Evolutionary conservation across 2,113 vertebrate species (phyloP), one percentile per base, ranked within the genome.

Genomic region (Apteryx mantelli): DNA sequence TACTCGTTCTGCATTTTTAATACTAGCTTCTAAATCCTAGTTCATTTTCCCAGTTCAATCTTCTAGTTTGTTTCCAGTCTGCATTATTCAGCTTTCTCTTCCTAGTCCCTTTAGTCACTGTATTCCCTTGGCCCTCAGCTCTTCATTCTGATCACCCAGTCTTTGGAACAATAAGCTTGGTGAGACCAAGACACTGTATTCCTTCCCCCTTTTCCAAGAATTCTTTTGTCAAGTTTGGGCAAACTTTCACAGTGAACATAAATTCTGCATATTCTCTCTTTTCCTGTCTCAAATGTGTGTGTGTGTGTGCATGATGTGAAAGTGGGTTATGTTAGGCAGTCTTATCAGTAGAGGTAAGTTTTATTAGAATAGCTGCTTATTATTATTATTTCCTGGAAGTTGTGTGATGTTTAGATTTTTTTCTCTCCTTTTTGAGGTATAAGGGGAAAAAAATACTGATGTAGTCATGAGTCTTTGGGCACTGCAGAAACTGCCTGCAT

Each of bases 1-100:
- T 95, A 48, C 89, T 89, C 95, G 58, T 94, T 85, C 32, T 42
- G 15, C 56, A 32, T 15, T 68, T 93, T 96, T 88, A 40, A 36
- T 73, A 74, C 48, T 86, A n/a, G 36, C 16, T 90, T 85, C 8
- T 80, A 50, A 83, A 68, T 74, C 4, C 4, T 44, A 12, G 18
- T 87, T 19, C 58, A 20, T 89, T 93, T 76, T 46, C 38, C 65
- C 28, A 44, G 25, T 82, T 91, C 22, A 42, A 4, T 76, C 52
- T 85, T 85, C 21, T 75, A 75, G 0, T 52, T 70, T 91, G 17
- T 70, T 82, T 78, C 70, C 65, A 79, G 44, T 17, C 52, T 92
- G 18, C 9, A 13, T 79, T 75, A 91, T 19, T 78, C 50, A 71
- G 16, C 24, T 13, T 13, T 8, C 40, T 87, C 75, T 76, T 84